Conservation (phyloP, 2,888 invertebrate genomes). For the Hedya salicella region DNA sequence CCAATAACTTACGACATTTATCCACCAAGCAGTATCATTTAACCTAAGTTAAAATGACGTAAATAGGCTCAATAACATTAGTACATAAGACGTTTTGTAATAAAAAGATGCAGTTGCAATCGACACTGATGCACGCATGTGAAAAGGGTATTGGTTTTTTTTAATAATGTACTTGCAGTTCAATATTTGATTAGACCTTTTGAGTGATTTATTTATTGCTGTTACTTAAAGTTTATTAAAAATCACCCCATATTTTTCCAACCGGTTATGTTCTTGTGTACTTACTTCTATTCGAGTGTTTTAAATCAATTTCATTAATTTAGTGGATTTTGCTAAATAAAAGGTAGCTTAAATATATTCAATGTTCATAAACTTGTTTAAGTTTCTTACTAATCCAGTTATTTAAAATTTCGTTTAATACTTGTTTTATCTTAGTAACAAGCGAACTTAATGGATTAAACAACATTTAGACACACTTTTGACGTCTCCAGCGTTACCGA, state of each 20-base stretch:
- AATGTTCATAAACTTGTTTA: no score
- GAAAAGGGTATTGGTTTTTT: constrained; percentile 64
- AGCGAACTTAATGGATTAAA: no score
- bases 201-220: constrained; percentile 11
- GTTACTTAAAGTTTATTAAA: constrained; percentile 7
- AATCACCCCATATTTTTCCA: constrained; percentile 2
- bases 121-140: constrained; percentile 25
- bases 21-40: constrained; percentile 51
- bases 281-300: no score
- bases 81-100: constrained; percentile 17
- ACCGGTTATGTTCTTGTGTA: background rate
- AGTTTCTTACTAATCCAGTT: no score
- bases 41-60: constrained; percentile 23
- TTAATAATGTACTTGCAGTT: constrained; percentile 54
- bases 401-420: no score
- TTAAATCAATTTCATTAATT: no score
- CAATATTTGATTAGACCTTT: constrained; percentile 36
- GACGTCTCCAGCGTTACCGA: no score
- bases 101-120: constrained; percentile 22
- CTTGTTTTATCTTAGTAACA: no score
- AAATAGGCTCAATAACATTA: constrained; percentile 10
- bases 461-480: no score
- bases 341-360: no score
- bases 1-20: constrained; percentile 2
- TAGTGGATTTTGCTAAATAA: no score